Conservation (phyloP, 2,797 vertebrate species). For the Pterois miles region DNA sequence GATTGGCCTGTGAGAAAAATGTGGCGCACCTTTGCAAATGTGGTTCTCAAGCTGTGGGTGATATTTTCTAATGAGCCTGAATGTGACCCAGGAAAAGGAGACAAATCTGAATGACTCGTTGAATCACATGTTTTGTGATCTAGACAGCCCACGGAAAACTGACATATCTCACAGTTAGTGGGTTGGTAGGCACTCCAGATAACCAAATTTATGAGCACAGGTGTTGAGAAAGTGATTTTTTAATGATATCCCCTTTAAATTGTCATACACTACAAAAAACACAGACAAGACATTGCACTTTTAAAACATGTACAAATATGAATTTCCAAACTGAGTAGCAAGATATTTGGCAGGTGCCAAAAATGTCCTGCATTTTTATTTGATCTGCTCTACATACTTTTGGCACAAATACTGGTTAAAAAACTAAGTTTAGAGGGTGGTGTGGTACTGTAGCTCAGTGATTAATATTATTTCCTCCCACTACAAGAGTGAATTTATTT, state of each 20-base stretch:
- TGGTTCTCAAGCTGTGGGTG: background rate
- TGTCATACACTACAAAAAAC: background rate
- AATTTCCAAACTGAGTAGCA: background rate
- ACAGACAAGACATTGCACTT: background rate
- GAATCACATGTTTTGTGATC: background rate
- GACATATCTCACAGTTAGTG: background rate
- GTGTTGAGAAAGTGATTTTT: background rate
- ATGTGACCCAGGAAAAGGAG: too few species aligned
- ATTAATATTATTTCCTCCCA: constrained; percentile 32
- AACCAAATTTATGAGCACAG: background rate
- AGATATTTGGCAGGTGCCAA: background rate
- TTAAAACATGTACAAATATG: background rate
- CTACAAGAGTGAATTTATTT: constrained; percentile 18
- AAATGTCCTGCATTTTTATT: background rate
- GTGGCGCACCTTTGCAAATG: background rate
- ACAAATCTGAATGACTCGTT: too few species aligned
- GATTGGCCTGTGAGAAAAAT: background rate
- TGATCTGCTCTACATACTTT: background rate
- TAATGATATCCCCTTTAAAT: background rate
- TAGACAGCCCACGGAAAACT: background rate
- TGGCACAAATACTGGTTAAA: background rate
- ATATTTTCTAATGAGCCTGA: background rate
- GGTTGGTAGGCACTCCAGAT: background rate
- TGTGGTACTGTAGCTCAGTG: background rate
- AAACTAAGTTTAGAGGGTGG: background rate